Percentiles rank a stretch among this genome's conserved stretches.
phyloP scores from a whole-genome alignment of 2,888 invertebrate species.

The Laspeyria flexula region DNA sequence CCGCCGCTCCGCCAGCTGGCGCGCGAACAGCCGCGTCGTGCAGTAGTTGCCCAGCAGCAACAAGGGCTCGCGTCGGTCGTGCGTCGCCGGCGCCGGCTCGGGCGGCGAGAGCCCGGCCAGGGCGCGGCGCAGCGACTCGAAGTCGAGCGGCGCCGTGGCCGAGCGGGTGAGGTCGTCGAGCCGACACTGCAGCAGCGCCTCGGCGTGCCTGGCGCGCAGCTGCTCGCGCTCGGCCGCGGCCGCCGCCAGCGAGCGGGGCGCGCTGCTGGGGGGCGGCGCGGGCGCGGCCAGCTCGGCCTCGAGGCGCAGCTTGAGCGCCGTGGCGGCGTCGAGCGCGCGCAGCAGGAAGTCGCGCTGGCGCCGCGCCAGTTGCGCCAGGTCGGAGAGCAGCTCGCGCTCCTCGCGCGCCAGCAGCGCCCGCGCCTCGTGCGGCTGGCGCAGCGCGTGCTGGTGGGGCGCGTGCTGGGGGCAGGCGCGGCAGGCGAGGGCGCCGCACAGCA shows the following conservation, averaged over 20 bases:
- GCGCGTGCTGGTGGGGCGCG: conserved; percentile 88
- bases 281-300: conserved; percentile 88
- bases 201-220: conserved; percentile 86
- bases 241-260: conserved; percentile 86
- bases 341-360: conserved; percentile 90
- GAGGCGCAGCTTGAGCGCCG: conserved; percentile 90
- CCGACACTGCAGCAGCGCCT: conserved; percentile 90
- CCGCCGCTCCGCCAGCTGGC: conserved; percentile 86
- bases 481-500: conserved; percentile 89
- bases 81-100: conserved; percentile 72
- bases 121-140: conserved; percentile 20
- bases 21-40: conserved; percentile 90
- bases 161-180: conserved; percentile 56
- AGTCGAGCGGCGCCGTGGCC: conserved; percentile 26
- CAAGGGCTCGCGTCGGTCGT: conserved; percentile 87
- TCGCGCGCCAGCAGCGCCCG: conserved; percentile 85
- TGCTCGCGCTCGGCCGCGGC: conserved; percentile 87
- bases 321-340: conserved; percentile 91
- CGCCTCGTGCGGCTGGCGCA: conserved; percentile 87
- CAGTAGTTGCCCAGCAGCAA: conserved; percentile 92
- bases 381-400: conserved; percentile 78
- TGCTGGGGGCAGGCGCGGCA: conserved; percentile 88
- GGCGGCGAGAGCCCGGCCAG: conserved; percentile 14
- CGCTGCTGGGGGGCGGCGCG: conserved; percentile 79
- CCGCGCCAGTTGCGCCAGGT: conserved; percentile 88